Evolutionary conservation across 2,888 invertebrate genomes (phyloP).

Genomic region (Monochamus alternatus): DNA sequence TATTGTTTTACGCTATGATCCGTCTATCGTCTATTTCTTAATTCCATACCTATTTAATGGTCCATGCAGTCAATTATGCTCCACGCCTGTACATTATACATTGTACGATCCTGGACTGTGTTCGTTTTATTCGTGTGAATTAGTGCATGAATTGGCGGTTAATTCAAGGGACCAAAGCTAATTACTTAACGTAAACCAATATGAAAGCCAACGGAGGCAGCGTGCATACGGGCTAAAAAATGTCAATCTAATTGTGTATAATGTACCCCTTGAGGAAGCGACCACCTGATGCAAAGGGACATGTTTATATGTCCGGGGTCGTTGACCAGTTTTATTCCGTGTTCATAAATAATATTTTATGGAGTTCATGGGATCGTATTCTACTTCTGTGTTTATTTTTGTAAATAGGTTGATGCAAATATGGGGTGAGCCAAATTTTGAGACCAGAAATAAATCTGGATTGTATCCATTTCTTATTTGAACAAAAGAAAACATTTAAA

Average conservation of each 20-base stretch:
- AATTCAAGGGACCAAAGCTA: constrained; percentile 52
- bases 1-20: too few relatives aligned
- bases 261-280: neutral
- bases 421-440: neutral
- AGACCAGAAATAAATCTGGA: too few relatives aligned
- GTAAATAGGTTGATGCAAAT: neutral
- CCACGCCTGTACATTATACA: constrained; percentile 19
- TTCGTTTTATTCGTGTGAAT: constrained; percentile 53
- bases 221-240: constrained; percentile 3
- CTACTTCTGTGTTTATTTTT: neutral
- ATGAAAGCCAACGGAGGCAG: neutral
- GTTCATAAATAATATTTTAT: neutral
- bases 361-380: neutral
- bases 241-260: neutral
- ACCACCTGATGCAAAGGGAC: neutral
- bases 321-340: neutral
- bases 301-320: neutral
- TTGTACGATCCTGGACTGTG: constrained; percentile 18
- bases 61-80: neutral
- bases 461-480: too few relatives aligned
- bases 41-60: neutral
- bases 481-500: too few relatives aligned
- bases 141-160: constrained; percentile 62
- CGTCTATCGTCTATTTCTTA: neutral
- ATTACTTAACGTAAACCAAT: constrained; percentile 23